Base-by-base conservation (phyloP, 2,888 invertebrate species). In the Stratiomys singularior region DNA sequence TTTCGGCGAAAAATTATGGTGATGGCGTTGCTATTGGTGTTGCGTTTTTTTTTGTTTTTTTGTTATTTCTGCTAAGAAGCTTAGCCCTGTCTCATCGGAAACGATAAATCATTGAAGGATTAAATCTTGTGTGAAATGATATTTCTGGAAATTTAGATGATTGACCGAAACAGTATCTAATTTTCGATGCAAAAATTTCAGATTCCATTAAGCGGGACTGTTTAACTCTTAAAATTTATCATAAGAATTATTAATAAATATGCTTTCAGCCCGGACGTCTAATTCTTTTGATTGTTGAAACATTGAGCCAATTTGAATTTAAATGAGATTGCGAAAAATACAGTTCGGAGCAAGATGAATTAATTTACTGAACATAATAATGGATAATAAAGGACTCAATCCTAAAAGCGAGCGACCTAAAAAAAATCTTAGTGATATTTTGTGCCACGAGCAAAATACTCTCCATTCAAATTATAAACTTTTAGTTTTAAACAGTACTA, bases 81-180 rank as follows among this genome's bases (percentile, higher is more conserved):
- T 63, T 25, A 63, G 27, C n/a, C 15, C 37, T 9, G 9, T 37
- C 37, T 3, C 37, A 37, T 37, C 37, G 69, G 69, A 46, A 25
- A 47, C 13, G 9, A 69, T 69, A 69, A 69, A 69, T 69, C 69
- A 69, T 69, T 25, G 23, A 3, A 25, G 69, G 69, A 69, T 69
- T 69, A 47, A 69, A 47, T 13, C 9, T 37, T 37, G 37, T n/a
- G n/a, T n/a, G 37, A 37, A 11, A 27, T 27, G 23, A 27, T 63
- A 52, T n/a, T 52, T 52, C 52, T 18, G 15, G 52, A 52, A 52
- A 52, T 52, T 52, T 52, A 3, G 52, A 52, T 52, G 52, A 52
- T 7, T 7, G 15, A 13, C 15, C 15, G 18, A n/a, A 7, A 52
- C 3, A 18, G 52, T 15, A 18, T 52, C 15, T 52, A 52, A 52